Percentiles rank a stretch among this genome's conserved stretches.
Evolutionary conservation across 2,113 vertebrate genomes (phyloP).

Genomic region (Sinocyclocheilus anophthalmus): DNA sequence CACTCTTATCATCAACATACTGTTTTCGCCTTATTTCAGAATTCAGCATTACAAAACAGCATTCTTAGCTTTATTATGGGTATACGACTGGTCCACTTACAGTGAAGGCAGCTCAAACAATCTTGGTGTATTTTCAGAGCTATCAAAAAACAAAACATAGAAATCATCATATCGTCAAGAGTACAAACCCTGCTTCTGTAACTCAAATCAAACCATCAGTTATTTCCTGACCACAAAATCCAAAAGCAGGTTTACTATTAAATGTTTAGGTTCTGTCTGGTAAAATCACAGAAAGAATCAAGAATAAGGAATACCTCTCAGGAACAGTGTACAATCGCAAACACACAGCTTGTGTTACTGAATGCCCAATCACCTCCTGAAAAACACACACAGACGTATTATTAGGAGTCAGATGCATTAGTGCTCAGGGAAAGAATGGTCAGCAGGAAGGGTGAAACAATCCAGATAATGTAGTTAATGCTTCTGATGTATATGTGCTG

Average conservation of each 20-base stretch:
- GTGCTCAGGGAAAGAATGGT: neutral
- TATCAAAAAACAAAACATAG: conserved; percentile 65
- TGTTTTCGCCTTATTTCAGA: neutral
- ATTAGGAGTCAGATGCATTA: conserved; percentile 21
- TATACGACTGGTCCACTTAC: conserved; percentile 74
- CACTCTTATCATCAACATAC: conserved; percentile 17
- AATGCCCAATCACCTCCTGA: conserved; percentile 85
- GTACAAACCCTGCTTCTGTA: neutral
- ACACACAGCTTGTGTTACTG: conserved; percentile 84
- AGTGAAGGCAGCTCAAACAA: conserved; percentile 90
- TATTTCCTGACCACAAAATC: neutral
- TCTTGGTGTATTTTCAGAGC: conserved; percentile 80
- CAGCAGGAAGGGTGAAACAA: neutral
- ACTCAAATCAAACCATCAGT: neutral
- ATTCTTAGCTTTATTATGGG: neutral
- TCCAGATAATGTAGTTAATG: conserved; percentile 12
- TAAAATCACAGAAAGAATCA: neutral
- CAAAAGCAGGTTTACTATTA: neutral
- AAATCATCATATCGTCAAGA: conserved; percentile 27
- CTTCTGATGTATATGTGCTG: neutral
- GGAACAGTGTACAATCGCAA: conserved; percentile 83
- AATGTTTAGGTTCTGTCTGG: neutral
- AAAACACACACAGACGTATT: neutral
- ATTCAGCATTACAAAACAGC: neutral
- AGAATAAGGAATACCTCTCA: conserved; percentile 76